Base-by-base conservation (phyloP, 2,113 vertebrate species). In the Parus major region DNA sequence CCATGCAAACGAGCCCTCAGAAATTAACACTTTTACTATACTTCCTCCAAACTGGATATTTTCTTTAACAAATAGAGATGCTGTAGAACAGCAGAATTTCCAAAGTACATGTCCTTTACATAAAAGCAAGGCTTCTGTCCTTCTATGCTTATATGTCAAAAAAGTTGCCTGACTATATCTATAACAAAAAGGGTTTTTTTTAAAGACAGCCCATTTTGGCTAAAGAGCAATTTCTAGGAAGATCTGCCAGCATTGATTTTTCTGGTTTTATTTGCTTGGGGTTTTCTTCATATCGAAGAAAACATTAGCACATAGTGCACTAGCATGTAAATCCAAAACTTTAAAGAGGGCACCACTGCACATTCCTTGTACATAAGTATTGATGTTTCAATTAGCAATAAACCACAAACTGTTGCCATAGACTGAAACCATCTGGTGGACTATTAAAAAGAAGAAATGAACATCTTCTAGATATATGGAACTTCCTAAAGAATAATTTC, bases 301-400 rank as follows among this genome's bases (percentile, higher is more conserved):
- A 97, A 72, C 39, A 79, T 86, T 77, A 55, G 22, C 25, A 70
- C 42, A 82, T 44, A 80, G 65, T 79, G 39, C 20, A 72, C n/a
- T 57, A 27, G 10, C n/a, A 64, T 50, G 25, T 69, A 92, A 93
- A 95, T 92, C 68, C 36, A 57, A 90, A 77, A 18, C 28, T 91
- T 70, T 85, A 76, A 77, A 76, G 69, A 31, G 28, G 27, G 11
- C 29, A 95, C 28, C 28, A 70, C 70, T 84, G 36, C 41, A 86
- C 46, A 41, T 47, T 82, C 14, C 50, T 95, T 88, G 27, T 77
- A 91, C 35, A 0, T 19, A 53, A 94, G 66, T 65, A 65, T 61
- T 95, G 82, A 91, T 89, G 31, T 94, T 96, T 95, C 92, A 97
- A 57, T 92, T 94, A 97, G 59, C 80, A 94, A 72, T 94, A 96